A percentile compares a stretch with the other conserved stretches of the same genome.
Conservation (phyloP, 2,888 invertebrate genomes). For the Dorcus hopei region DNA sequence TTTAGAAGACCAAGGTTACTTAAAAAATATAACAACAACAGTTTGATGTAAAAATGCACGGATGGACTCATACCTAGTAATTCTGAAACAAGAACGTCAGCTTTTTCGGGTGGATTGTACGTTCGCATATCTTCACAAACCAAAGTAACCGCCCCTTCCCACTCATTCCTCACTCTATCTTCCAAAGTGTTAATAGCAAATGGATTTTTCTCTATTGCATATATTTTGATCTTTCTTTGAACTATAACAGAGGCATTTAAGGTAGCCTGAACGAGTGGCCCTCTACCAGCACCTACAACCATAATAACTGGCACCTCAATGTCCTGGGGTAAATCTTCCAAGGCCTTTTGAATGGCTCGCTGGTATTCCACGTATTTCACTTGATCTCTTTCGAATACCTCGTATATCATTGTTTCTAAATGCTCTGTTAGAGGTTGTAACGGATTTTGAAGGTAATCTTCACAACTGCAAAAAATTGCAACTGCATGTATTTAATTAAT, state of each 20-base stretch:
- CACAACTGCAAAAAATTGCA: slow-evolving; percentile 58
- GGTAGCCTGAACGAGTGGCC: slow-evolving; percentile 89
- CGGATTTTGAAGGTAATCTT: slow-evolving; percentile 88
- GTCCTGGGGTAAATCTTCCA: slow-evolving; percentile 57
- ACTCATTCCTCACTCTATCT: slow-evolving; percentile 72
- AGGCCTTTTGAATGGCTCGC: slow-evolving; percentile 74
- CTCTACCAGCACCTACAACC: slow-evolving; percentile 69
- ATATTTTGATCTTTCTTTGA: slow-evolving; percentile 72
- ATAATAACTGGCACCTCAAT: slow-evolving; percentile 53
- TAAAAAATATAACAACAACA: too few species aligned
- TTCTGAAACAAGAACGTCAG: slow-evolving; percentile 95
- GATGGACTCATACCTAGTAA: slow-evolving; percentile 64
- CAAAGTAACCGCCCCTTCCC: slow-evolving; percentile 74
- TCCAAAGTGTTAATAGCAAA: slow-evolving; percentile 86
- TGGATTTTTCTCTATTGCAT: slow-evolving; percentile 98
- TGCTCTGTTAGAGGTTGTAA: slow-evolving; percentile 94
- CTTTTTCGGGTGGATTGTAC: slow-evolving; percentile 76
- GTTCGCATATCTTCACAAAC: slow-evolving; percentile 85
- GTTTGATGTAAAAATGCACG: background rate
- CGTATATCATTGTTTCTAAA: slow-evolving; percentile 93
- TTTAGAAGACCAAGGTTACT: too few species aligned
- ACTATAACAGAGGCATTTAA: slow-evolving; percentile 72
- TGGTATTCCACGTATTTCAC: slow-evolving; percentile 90
- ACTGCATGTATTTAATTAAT: background rate
- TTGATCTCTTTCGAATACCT: slow-evolving; percentile 97